Evolutionary conservation across 1,140 invertebrate species (phyloP).

Genomic region (Sesamia nonagrioides): DNA sequence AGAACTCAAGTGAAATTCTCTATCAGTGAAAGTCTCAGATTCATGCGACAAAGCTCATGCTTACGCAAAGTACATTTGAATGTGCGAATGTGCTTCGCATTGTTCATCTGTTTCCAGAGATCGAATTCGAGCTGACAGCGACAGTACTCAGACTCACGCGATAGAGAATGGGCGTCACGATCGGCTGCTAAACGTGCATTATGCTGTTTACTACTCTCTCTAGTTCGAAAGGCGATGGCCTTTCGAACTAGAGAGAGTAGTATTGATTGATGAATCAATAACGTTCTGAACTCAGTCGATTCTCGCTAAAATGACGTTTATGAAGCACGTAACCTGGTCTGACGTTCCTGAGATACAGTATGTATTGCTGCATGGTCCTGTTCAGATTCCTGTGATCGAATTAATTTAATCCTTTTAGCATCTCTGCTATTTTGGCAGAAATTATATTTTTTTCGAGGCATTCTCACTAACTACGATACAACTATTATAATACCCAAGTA

Average conservation of each 20-base stretch:
- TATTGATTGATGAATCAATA: not conserved
- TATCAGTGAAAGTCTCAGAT: too few relatives aligned
- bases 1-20: too few relatives aligned
- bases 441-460: slow-evolving; percentile 12
- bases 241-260: too few relatives aligned
- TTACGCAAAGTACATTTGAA: too few relatives aligned
- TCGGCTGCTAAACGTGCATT: slow-evolving; percentile 32
- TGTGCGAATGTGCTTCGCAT: slow-evolving; percentile 21
- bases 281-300: slow-evolving; percentile 12
- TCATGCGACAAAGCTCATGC: too few relatives aligned
- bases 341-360: not conserved
- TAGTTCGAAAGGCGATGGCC: not conserved
- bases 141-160: slow-evolving; percentile 37
- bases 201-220: not conserved
- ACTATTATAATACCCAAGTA: too few relatives aligned
- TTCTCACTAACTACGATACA: not conserved
- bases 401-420: slow-evolving; percentile 42
- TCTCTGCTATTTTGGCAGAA: slow-evolving; percentile 18
- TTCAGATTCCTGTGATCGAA: slow-evolving; percentile 32
- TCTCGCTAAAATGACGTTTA: not conserved
- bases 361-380: not conserved
- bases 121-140: not conserved
- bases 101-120: too few relatives aligned
- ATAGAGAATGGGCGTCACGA: slow-evolving; percentile 40
- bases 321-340: not conserved